phyloP scores from a whole-genome alignment of 2,797 vertebrate genomes.

The Scyliorhinus canicula region DNA sequence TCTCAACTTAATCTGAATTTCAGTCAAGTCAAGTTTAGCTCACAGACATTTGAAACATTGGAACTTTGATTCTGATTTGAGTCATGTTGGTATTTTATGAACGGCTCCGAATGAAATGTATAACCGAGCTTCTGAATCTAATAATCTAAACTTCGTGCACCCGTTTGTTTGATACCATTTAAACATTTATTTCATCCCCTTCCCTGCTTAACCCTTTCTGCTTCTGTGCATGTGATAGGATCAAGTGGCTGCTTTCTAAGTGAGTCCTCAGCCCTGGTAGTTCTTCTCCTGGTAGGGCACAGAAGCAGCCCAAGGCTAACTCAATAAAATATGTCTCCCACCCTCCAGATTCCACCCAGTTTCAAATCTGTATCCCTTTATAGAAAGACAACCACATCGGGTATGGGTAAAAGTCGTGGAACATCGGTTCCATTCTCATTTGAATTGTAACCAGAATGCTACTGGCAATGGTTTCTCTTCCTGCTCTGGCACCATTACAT shows the following conservation, averaged over 20 bases:
- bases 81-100: background rate
- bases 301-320: background rate
- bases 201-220: background rate
- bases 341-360: background rate
- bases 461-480: background rate
- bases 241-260: background rate
- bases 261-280: background rate
- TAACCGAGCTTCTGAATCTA: background rate
- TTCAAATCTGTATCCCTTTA: background rate
- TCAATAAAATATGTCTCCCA: background rate
- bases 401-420: background rate
- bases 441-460: background rate
- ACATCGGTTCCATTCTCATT: background rate
- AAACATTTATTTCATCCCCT: background rate
- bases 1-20: background rate
- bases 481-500: background rate
- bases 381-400: background rate
- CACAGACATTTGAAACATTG: background rate
- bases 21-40: background rate
- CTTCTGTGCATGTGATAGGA: background rate
- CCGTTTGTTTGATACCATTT: background rate
- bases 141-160: background rate
- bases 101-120: background rate
- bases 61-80: background rate
- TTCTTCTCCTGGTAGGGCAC: background rate